A percentile compares a stretch with the other conserved stretches of the same genome.
Conservation (phyloP, 2,797 vertebrate genomes). For the Enteromius fasciolatus region DNA sequence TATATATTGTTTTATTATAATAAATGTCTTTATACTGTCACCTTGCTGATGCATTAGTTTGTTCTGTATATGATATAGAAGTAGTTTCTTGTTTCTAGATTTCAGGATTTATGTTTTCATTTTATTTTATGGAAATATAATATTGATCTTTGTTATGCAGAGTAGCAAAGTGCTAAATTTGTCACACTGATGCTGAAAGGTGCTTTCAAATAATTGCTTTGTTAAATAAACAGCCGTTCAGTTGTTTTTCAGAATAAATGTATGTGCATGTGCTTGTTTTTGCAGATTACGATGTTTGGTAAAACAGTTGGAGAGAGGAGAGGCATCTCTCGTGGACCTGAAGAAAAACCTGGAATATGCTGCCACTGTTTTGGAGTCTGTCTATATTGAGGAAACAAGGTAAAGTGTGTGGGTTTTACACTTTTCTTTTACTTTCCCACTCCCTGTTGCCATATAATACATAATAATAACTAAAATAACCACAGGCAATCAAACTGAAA, state of each 20-base stretch:
- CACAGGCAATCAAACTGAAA: background rate
- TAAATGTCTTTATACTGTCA: background rate
- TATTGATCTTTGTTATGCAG: slow-evolving; percentile 20
- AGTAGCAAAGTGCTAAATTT: background rate
- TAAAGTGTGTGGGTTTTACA: slow-evolving; percentile 62
- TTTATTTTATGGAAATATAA: background rate
- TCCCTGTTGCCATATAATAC: too few relatives aligned
- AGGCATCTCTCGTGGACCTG: slow-evolving; percentile 91
- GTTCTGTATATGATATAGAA: background rate
- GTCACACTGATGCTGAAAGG: background rate
- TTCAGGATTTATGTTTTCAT: background rate
- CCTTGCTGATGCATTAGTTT: background rate
- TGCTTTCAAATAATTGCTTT: background rate
- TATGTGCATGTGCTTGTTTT: slow-evolving; percentile 57
- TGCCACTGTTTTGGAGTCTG: slow-evolving; percentile 92
- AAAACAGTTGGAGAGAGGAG: slow-evolving; percentile 95
- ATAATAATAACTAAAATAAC: too few relatives aligned
- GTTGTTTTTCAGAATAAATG: slow-evolving; percentile 3
- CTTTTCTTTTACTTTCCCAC: background rate
- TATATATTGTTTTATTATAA: background rate
- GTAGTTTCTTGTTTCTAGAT: background rate
- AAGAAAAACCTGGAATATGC: slow-evolving; percentile 99
- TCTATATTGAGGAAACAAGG: slow-evolving; percentile 98
- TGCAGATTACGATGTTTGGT: slow-evolving; percentile 92
- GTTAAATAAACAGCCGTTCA: background rate